Base-by-base conservation (phyloP, 1,140 invertebrate genomes). In the Prorops nasuta region DNA sequence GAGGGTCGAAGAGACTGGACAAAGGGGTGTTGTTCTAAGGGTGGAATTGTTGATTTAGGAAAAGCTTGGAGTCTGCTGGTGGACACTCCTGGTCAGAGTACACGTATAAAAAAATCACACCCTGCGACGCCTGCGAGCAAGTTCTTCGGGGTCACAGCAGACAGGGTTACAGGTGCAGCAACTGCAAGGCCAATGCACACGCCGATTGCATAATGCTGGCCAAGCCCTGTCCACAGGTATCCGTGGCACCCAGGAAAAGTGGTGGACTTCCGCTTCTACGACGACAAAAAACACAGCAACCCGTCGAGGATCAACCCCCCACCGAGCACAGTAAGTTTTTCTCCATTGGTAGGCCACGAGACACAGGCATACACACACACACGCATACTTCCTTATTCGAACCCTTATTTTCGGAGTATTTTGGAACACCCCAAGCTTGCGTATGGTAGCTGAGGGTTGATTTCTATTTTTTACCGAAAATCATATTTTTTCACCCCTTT, bases 61-160 rank as follows among this genome's bases (percentile, higher is more conserved):
- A 89, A 78, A 91, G 89, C 70, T 84, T 88, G 53, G 84, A 83
- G 48, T 83, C 82, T 19, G 78, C 79, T 42, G 78, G 79, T 19
- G 82, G 83, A 28, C 92, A 96, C 72, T 85, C 89, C 58, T 91
- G 94, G 79, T 88, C 92, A 73, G 92, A 96, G 72, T 92, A 96
- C 71, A 96, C 92, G 2, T 96, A 95, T 73, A 94, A 94, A 75
- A 96, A 95, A 77, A 94, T 96, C 57, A 94, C 92, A 12, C 91
- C 92, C 4, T 96, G 93, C 74, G 93, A 96, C 75, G 86, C 93
- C 44, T 96, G 93, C 74, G 91, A 90, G 22, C 91, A 95, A 80
- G 90, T 96, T 32, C 79, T 95, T 16, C 83, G 92, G 82, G 92
- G 93, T 17, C 93, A 96, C 74, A 92, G 91, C 16, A 82, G 91